Evolutionary conservation across 2,113 vertebrate species (phyloP).

Genomic region (Crocuta crocuta): DNA sequence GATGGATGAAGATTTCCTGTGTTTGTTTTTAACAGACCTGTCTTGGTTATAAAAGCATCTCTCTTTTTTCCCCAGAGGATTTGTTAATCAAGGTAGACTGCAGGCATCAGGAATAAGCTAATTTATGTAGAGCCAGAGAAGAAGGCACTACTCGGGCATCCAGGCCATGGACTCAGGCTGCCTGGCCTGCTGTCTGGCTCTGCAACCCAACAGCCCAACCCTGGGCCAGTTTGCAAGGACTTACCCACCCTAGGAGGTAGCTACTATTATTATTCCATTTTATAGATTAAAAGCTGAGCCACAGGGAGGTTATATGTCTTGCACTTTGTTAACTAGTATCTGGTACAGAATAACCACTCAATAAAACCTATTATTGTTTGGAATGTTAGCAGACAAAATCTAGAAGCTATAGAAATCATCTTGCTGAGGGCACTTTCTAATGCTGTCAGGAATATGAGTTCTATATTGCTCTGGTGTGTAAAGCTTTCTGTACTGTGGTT

Average conservation of each 20-base stretch:
- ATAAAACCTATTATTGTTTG: not conserved
- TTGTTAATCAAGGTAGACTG: constrained; percentile 48
- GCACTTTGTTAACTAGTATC: not conserved
- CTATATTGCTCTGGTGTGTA: not conserved
- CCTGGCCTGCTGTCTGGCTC: not conserved
- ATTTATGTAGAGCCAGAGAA: not conserved
- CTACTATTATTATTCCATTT: not conserved
- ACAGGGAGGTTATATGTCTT: not conserved
- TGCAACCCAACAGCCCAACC: not conserved
- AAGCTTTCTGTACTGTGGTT: not conserved
- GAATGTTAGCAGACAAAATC: not conserved
- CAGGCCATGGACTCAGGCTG: not conserved
- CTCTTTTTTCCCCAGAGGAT: not conserved
- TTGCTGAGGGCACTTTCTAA: not conserved
- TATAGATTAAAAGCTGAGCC: not conserved
- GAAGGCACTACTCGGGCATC: not conserved
- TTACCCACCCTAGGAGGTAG: not conserved
- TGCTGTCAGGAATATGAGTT: not conserved
- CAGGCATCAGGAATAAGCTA: constrained; percentile 36
- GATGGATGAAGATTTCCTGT: constrained; percentile 28
- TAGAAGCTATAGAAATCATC: not conserved
- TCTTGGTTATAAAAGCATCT: constrained; percentile 42
- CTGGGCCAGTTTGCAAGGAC: not conserved
- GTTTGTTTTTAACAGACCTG: constrained; percentile 16
- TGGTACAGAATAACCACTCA: not conserved